These are phyloP conservation scores for Brachionus koreanus DNA, from an alignment of 1,140 invertebrate genomes.

Conservation along the genomic window DNA sequence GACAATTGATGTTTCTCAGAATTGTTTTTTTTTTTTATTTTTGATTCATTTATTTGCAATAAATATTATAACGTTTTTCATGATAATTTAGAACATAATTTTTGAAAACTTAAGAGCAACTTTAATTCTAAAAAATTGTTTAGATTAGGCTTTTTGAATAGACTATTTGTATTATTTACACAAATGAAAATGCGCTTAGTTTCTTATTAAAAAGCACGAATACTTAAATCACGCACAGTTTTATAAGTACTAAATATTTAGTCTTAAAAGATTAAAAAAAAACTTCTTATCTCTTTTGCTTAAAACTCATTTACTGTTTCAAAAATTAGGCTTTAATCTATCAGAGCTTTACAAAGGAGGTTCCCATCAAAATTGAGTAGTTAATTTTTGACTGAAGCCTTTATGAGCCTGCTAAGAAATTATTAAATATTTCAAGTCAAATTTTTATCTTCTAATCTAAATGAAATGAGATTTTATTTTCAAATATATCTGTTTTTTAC, in stretches of 20 bases:
- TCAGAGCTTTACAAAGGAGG: neutral
- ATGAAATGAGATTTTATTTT: conserved; percentile 5
- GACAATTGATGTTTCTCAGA: neutral
- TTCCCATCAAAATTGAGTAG: neutral
- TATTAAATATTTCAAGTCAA: neutral
- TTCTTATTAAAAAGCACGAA: neutral
- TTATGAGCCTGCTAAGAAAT: neutral
- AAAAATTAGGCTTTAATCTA: neutral
- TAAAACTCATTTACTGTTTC: no score
- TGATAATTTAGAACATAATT: neutral
- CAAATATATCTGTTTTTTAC: neutral
- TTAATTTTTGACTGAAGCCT: neutral
- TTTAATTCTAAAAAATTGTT: neutral
- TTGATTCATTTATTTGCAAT: neutral
- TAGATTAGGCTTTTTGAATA: neutral
- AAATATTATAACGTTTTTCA: neutral
- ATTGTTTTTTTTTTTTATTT: neutral
- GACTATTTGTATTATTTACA: neutral
- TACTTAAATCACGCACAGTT: neutral
- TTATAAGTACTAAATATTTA: neutral
- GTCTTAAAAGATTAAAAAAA: neutral
- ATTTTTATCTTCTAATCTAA: neutral
- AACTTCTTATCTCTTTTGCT: neutral
- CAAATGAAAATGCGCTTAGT: neutral
- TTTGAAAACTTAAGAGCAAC: neutral